Evolutionary conservation across 2,797 vertebrate genomes (phyloP).

Genomic region (Anguilla megastoma): DNA sequence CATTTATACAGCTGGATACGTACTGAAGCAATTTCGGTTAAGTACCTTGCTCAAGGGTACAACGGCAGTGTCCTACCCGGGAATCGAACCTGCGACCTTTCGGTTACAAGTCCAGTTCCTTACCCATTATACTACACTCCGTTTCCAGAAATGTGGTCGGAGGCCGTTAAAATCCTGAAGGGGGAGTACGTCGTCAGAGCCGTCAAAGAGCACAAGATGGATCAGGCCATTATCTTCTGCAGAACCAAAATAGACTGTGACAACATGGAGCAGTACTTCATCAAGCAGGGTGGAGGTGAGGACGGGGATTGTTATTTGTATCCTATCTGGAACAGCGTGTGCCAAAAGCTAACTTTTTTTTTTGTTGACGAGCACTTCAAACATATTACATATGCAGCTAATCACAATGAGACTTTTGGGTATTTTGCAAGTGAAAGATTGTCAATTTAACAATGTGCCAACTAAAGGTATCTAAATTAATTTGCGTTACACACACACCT

Average conservation of each 20-base stretch:
- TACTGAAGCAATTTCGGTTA: no score
- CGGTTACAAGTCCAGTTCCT: no score
- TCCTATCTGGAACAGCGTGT: background rate
- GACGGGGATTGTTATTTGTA: background rate
- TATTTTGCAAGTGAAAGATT: background rate
- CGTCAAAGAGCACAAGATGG: conserved; percentile 98
- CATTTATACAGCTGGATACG: no score
- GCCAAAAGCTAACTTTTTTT: background rate
- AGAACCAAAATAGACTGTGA: conserved; percentile 98
- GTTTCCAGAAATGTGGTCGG: conserved; percentile 97
- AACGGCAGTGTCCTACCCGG: no score
- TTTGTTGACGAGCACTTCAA: background rate
- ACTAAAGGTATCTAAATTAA: background rate
- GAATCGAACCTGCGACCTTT: no score
- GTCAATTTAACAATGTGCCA: background rate
- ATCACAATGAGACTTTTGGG: background rate
- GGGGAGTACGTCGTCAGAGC: conserved; percentile 91
- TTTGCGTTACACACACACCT: background rate
- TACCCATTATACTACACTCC: no score
- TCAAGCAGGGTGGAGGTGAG: conserved; percentile 93
- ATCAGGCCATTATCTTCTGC: conserved; percentile 97
- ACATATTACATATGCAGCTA: background rate
- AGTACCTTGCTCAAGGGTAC: no score
- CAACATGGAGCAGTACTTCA: conserved; percentile 95
- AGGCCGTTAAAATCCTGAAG: conserved; percentile 95